Conservation (phyloP, 2,113 vertebrate genomes). For the Lates calcarifer region DNA sequence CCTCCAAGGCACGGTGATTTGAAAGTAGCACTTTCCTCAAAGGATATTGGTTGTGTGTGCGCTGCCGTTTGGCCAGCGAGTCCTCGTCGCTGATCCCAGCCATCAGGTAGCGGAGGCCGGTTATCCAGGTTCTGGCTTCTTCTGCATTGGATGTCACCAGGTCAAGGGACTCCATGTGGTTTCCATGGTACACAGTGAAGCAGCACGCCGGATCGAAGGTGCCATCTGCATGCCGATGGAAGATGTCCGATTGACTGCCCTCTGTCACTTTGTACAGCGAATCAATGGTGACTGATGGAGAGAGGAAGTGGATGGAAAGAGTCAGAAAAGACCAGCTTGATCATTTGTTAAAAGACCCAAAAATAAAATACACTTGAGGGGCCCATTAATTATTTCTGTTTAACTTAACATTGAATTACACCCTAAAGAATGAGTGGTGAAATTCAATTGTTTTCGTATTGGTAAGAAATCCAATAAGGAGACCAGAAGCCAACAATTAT, state of each 20-base stretch:
- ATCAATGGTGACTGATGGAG: slow-evolving; percentile 92
- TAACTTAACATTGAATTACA: background rate
- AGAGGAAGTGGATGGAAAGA: slow-evolving; percentile 1
- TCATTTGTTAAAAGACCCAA: background rate
- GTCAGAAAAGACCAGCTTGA: slow-evolving; percentile 3
- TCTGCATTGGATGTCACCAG: slow-evolving; percentile 95
- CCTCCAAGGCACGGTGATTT: background rate
- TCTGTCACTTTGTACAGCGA: slow-evolving; percentile 98
- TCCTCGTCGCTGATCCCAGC: slow-evolving; percentile 98
- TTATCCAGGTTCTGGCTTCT: slow-evolving; percentile 97
- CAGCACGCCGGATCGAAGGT: slow-evolving; percentile 94
- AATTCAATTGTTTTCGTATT: background rate
- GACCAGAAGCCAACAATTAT: background rate
- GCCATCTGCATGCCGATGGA: slow-evolving; percentile 93
- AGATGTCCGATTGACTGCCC: slow-evolving; percentile 94
- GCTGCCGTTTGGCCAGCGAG: slow-evolving; percentile 93
- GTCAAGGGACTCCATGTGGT: slow-evolving; percentile 96
- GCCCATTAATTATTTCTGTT: background rate
- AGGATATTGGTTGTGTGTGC: slow-evolving; percentile 99
- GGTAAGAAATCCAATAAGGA: background rate
- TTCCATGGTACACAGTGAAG: slow-evolving; percentile 97
- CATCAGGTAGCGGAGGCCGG: slow-evolving; percentile 96
- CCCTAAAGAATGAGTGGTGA: background rate
- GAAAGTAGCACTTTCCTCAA: slow-evolving; percentile 8
- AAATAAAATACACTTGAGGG: background rate